Evolutionary conservation across 2,113 vertebrate species (phyloP).

Genomic region (Tachycineta bicolor): DNA sequence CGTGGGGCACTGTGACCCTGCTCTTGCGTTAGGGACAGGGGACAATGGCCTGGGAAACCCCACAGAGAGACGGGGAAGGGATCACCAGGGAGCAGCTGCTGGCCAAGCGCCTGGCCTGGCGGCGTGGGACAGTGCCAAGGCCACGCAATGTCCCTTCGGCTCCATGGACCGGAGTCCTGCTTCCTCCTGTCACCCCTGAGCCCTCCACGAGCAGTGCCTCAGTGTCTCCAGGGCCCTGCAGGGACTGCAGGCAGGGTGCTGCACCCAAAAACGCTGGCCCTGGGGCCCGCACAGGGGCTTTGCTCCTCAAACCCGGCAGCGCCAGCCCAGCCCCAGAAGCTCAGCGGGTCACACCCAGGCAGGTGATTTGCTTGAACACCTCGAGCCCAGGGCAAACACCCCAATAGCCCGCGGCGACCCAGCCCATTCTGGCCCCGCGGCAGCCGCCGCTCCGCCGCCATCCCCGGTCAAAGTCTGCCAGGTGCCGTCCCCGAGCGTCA

Average conservation of each 20-base stretch:
- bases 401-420: neutral
- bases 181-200: neutral
- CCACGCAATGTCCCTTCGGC: neutral
- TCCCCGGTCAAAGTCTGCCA: neutral
- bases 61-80: neutral
- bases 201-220: neutral
- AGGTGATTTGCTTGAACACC: neutral
- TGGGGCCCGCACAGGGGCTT: neutral
- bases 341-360: neutral
- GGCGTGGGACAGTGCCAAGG: neutral
- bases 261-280: neutral
- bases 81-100: neutral
- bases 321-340: neutral
- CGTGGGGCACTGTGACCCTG: accelerated
- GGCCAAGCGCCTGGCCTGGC: neutral
- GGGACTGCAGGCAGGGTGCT: neutral
- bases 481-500: neutral
- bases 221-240: neutral
- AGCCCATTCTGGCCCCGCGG: neutral
- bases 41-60: neutral
- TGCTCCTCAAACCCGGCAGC: neutral
- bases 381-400: neutral
- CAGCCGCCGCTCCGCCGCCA: no score
- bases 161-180: neutral
- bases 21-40: accelerated